Percentiles rank a stretch among this genome's conserved stretches.
Evolutionary conservation across 1,140 invertebrate genomes (phyloP).

Genomic region (Drosophila chauvacae): DNA sequence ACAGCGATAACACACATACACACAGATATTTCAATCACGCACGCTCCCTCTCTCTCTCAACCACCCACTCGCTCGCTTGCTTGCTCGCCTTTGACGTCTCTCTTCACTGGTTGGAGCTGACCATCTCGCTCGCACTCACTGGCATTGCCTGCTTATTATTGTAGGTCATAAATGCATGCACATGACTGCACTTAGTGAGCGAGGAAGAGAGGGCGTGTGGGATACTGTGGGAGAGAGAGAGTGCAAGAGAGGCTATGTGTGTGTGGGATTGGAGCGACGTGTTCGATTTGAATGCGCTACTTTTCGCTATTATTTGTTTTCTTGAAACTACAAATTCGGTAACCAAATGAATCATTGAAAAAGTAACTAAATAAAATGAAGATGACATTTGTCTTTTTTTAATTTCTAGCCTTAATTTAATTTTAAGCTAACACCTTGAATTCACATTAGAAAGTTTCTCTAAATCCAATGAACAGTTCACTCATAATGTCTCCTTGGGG

Average conservation of each 20-base stretch:
- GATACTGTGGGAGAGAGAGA: conserved; percentile 8
- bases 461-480: neutral
- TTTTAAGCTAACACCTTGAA: too few species aligned
- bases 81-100: conserved; percentile 3
- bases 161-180: conserved; percentile 77
- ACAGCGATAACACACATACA: conserved; percentile 47
- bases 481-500: neutral
- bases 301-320: conserved; percentile 20
- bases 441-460: neutral
- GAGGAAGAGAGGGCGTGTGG: neutral
- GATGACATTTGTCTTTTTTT: too few species aligned
- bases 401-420: neutral
- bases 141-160: conserved; percentile 53
- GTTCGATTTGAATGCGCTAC: conserved; percentile 48
- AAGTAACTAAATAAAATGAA: neutral
- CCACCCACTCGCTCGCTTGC: conserved; percentile 19
- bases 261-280: conserved; percentile 33
- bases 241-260: conserved; percentile 2
- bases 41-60: conserved; percentile 17
- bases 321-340: neutral
- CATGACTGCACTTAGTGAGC: conserved; percentile 56
- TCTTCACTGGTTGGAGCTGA: conserved; percentile 27
- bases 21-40: conserved; percentile 28
- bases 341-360: conserved; percentile 30
- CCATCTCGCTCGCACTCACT: conserved; percentile 41